These are phyloP conservation scores for Epinotia ramella DNA, from an alignment of 2,888 invertebrate species.

Conservation along the genomic window DNA sequence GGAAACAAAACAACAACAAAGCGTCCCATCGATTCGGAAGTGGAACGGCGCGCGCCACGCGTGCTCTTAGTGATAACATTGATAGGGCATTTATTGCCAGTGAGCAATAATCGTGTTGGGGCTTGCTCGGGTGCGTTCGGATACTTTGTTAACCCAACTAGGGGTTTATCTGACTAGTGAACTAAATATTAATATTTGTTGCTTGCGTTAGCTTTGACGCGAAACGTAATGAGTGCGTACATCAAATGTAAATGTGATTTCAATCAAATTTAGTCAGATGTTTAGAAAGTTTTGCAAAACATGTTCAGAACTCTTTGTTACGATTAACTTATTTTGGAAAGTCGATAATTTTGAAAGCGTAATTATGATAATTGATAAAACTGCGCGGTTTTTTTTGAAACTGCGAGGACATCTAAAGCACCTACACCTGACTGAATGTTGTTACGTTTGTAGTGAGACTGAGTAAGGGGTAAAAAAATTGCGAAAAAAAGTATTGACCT, in stretches of 20 bases:
- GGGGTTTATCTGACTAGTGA: neutral
- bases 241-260: neutral
- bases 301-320: neutral
- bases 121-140: constrained; percentile 18
- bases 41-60: constrained; percentile 72
- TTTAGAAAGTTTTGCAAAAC: neutral
- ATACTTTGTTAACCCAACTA: neutral
- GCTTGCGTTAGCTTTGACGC: neutral
- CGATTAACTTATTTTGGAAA: neutral
- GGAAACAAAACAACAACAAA: constrained; percentile 78
- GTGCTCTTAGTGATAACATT: constrained; percentile 41
- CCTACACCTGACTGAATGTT: too few relatives aligned
- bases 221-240: neutral
- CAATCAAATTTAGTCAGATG: neutral
- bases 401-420: too few relatives aligned
- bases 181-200: neutral
- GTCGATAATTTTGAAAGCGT: too few relatives aligned
- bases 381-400: too few relatives aligned
- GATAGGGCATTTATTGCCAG: constrained; percentile 33
- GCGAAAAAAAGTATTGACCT: too few relatives aligned
- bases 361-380: too few relatives aligned
- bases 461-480: too few relatives aligned
- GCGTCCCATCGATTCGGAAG: constrained; percentile 79
- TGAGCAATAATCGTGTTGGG: constrained; percentile 12
- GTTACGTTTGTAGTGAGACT: too few relatives aligned